Percentiles rank a stretch among this genome's conserved stretches.
These are phyloP conservation scores for Aphelenchoides fujianensis DNA, from an alignment of 1,140 invertebrate genomes.

Conservation along the genomic window DNA sequence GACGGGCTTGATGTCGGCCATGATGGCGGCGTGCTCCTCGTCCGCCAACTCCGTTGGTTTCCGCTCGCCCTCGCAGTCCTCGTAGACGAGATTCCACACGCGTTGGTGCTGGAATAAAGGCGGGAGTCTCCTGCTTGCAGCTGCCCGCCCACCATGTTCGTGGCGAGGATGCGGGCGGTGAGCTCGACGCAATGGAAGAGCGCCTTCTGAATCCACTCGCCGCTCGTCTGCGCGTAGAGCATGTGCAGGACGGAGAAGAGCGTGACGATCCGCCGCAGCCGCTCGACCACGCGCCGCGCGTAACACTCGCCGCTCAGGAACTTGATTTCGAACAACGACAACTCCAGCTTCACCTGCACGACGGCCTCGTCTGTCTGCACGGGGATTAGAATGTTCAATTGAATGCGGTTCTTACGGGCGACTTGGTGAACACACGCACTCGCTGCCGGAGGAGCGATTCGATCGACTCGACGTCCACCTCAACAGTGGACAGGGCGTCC, in stretches of 20 bases:
- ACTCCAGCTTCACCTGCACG: constrained; percentile 17
- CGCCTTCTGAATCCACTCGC: constrained; percentile 30
- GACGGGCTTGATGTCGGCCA: constrained; percentile 24
- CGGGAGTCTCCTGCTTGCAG: not conserved
- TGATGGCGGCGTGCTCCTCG: constrained; percentile 16
- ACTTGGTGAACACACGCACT: constrained; percentile 16
- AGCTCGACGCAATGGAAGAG: constrained; percentile 28
- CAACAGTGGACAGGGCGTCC: constrained; percentile 5
- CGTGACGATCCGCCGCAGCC: constrained; percentile 8
- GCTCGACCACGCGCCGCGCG: constrained; percentile 11
- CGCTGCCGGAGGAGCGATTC: constrained; percentile 13
- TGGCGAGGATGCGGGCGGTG: constrained; percentile 21
- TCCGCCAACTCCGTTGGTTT: constrained; percentile 14
- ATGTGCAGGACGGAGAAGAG: constrained; percentile 14
- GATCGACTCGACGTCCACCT: constrained; percentile 25
- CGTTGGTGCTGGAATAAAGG: constrained; percentile 14
- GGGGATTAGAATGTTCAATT: constrained; percentile 1
- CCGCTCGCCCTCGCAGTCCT: constrained; percentile 25
- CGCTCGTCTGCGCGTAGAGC: constrained; percentile 10
- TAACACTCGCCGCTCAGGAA: constrained; percentile 19
- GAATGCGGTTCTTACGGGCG: constrained; percentile 23
- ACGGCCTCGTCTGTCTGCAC: constrained; percentile 5
- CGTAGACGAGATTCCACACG: constrained; percentile 30
- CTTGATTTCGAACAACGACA: constrained; percentile 26
- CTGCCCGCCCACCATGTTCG: constrained; percentile 6